Evolutionary conservation across 1,140 invertebrate genomes (phyloP).

Genomic region (Diuraphis noxia): DNA sequence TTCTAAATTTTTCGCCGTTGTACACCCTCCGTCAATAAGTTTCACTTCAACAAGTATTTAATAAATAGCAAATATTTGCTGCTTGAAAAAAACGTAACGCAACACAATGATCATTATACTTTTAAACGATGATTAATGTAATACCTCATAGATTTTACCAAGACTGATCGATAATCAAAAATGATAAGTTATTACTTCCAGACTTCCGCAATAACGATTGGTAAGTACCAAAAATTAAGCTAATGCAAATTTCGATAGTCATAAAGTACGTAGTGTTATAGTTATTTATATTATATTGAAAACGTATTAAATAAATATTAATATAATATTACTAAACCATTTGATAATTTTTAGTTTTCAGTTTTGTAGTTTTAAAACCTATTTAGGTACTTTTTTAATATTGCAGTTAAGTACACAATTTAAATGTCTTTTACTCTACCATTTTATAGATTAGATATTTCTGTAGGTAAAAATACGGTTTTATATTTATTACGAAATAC

Average conservation of each 20-base stretch:
- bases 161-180: background rate
- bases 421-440: background rate
- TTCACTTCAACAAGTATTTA: too few species aligned
- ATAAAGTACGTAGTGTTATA: background rate
- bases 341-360: too few species aligned
- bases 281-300: background rate
- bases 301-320: background rate
- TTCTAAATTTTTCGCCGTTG: too few species aligned
- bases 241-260: background rate
- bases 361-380: too few species aligned
- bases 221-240: background rate
- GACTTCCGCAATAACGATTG: background rate
- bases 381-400: too few species aligned
- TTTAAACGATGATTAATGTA: background rate
- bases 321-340: too few species aligned
- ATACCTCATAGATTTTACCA: background rate
- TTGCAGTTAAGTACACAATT: background rate
- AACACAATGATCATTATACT: background rate
- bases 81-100: background rate
- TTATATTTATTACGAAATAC: background rate
- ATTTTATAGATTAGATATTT: background rate
- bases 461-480: background rate
- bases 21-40: too few species aligned
- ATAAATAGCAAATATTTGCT: background rate
- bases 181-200: background rate